Percentiles rank a stretch among this genome's conserved stretches.
Conservation (phyloP, 2,113 vertebrate species). For the Tamias sibiricus region DNA sequence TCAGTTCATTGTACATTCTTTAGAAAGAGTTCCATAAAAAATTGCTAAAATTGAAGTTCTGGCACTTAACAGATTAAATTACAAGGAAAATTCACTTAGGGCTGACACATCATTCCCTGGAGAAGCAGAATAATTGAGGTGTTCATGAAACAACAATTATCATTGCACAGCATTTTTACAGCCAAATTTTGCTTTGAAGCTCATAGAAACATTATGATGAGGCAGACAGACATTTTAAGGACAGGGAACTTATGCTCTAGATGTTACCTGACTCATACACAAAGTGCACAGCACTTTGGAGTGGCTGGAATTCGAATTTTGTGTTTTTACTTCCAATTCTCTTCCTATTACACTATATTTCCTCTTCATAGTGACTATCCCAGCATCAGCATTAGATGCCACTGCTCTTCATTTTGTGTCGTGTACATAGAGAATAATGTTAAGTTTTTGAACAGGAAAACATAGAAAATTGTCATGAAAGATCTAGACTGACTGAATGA, state of each 20-base stretch:
- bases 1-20: slow-evolving; percentile 26
- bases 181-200: background rate
- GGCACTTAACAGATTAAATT: slow-evolving; percentile 60
- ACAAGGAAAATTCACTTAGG: slow-evolving; percentile 57
- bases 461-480: background rate
- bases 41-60: slow-evolving; percentile 68
- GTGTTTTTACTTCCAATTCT: background rate
- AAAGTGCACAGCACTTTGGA: background rate
- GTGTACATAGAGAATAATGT: background rate
- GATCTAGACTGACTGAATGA: slow-evolving; percentile 4
- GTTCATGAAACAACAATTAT: slow-evolving; percentile 35
- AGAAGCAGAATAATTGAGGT: slow-evolving; percentile 56
- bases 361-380: background rate
- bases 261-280: background rate
- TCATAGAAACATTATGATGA: background rate
- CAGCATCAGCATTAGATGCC: background rate
- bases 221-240: background rate
- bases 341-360: background rate
- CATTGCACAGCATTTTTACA: background rate
- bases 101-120: slow-evolving; percentile 15
- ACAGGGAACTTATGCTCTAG: background rate
- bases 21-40: slow-evolving; percentile 50
- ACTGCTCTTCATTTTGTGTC: background rate
- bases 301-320: background rate
- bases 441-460: background rate